Evolutionary conservation across 2,888 invertebrate genomes (phyloP).

Genomic region (Pantelozetes paolii): DNA sequence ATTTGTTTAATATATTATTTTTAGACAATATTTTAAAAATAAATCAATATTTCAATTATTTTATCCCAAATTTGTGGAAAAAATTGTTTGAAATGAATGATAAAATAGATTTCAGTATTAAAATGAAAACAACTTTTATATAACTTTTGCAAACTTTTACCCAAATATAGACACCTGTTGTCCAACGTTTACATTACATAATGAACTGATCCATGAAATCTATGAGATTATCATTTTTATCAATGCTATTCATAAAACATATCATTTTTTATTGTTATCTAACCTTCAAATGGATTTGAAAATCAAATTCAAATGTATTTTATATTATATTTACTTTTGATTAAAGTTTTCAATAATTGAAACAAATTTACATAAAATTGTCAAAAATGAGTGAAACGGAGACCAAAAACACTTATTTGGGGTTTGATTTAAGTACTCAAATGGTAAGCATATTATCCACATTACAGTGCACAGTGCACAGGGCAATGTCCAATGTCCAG

Average conservation of each 20-base stretch:
- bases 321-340: neutral
- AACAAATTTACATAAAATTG: neutral
- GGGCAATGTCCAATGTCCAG: too few relatives aligned
- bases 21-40: too few relatives aligned
- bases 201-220: neutral
- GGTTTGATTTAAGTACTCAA: constrained; percentile 49
- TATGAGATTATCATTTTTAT: too few relatives aligned
- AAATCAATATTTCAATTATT: too few relatives aligned
- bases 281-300: constrained; percentile 7
- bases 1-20: too few relatives aligned
- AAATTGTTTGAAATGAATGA: too few relatives aligned
- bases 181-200: neutral
- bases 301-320: neutral
- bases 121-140: too few relatives aligned
- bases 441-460: constrained; percentile 45
- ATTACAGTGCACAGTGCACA: too few relatives aligned
- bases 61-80: too few relatives aligned
- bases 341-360: neutral
- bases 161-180: constrained; percentile 21
- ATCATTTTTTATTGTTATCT: neutral
- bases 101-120: too few relatives aligned
- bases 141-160: too few relatives aligned
- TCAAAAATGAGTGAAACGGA: neutral
- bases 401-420: constrained; percentile 42
- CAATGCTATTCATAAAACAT: too few relatives aligned